These are phyloP conservation scores for Nomada ferruginata DNA, from an alignment of 2,888 invertebrate species.

Conservation along the genomic window DNA sequence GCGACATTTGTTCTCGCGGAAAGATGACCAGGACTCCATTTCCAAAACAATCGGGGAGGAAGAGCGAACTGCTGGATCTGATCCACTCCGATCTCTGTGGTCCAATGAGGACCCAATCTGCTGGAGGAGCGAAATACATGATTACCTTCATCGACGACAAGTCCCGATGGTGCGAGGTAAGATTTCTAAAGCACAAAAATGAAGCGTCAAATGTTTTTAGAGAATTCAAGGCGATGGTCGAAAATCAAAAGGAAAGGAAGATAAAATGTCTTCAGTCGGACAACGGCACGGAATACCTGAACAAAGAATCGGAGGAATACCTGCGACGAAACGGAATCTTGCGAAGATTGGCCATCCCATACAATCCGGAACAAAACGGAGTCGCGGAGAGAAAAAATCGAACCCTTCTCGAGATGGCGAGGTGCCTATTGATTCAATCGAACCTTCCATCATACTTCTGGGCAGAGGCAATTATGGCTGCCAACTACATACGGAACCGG, in stretches of 20 bases:
- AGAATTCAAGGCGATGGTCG: slow-evolving; percentile 10
- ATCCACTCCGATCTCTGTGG: not conserved
- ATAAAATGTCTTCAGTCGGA: slow-evolving; percentile 12
- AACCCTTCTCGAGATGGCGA: slow-evolving; percentile 3
- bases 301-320: not conserved
- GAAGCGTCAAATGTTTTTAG: not conserved
- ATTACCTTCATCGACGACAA: not conserved
- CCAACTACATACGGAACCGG: slow-evolving; percentile 1
- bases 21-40: slow-evolving; percentile 3
- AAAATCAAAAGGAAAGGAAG: slow-evolving; percentile 1
- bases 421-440: not conserved
- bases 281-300: slow-evolving; percentile 2
- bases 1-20: slow-evolving; percentile 6
- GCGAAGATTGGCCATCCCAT: not conserved
- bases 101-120: not conserved
- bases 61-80: not conserved
- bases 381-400: slow-evolving; percentile 20
- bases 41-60: not conserved
- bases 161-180: not conserved
- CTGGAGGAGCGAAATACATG: not conserved
- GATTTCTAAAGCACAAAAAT: not conserved
- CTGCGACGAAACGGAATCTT: slow-evolving; percentile 2
- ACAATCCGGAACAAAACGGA: slow-evolving; percentile 20
- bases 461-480: slow-evolving; percentile 5
- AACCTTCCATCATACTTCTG: not conserved